Evolutionary conservation across 2,888 invertebrate genomes (phyloP), one percentile per base, ranked within the genome.

Genomic region (Anticlea derivata): DNA sequence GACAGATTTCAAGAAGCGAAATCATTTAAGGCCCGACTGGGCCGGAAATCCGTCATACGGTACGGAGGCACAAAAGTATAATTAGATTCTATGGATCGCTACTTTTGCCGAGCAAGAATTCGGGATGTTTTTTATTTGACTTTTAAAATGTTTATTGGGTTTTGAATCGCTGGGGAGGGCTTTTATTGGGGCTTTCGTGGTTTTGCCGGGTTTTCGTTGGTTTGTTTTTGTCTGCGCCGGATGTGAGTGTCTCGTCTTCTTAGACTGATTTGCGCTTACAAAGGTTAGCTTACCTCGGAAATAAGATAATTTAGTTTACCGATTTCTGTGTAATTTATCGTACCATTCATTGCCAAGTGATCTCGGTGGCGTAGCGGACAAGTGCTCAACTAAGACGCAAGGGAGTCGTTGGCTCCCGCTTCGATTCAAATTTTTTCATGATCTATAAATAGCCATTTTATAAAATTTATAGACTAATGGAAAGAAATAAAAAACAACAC

Each of bases 1-100:
- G 79, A 78, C 76, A 78, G 74, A 79, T 79, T 78, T 78, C 71
- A 75, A 77, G 78, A 72, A 70, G 71, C 66, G 67, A 78, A 80
- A 79, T 76, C 75, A 76, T 75, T 78, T 79, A 76, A 74, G 71
- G 66, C 65, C 44, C 63, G 67, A 30, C 55, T 60, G 74, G 58
- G 64, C 59, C 72, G 79, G 79, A 80, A 75, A 77, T 78, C 75
- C 78, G 72, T 73, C 79, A 77, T 75, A 78, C 70, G 72, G 72
- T 54, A 34, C 49, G 55, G 7, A 45, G 45, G 50, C 63, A 66
- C 66, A 70, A 60, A 66, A 66, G 67, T 65, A 66, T 73, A 73
- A 74, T 74, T 73, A 69, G 66, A 74, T 74, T 74, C 64, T 48
- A 46, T 51, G 63, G 67, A 64, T 63, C 67, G 68, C 50, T 60